Evolutionary conservation across 2,888 invertebrate species (phyloP).

Genomic region (Lepas anatifera): DNA sequence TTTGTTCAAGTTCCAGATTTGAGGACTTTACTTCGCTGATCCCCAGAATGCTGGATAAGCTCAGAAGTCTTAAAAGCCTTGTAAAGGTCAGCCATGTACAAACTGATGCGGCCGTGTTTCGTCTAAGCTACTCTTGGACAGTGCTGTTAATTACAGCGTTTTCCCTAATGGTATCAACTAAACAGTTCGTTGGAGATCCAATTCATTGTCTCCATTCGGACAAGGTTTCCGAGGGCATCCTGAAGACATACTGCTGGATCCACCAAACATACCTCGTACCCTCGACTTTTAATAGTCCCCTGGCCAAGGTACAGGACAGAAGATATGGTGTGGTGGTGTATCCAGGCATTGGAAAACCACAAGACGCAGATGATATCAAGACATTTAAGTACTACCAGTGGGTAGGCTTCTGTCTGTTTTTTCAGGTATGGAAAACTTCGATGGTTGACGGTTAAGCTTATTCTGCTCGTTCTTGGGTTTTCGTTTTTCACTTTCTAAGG

Average conservation of each 20-base stretch:
- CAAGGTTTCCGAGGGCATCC: constrained; percentile 69
- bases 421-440: constrained; percentile 81
- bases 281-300: constrained; percentile 51
- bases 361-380: constrained; percentile 30
- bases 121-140: constrained; percentile 80
- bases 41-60: constrained; percentile 85
- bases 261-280: constrained; percentile 84
- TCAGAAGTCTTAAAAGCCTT: constrained; percentile 86
- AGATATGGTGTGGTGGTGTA: constrained; percentile 55
- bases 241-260: constrained; percentile 93
- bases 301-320: constrained; percentile 49
- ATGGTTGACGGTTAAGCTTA: too few species aligned
- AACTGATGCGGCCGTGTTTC: constrained; percentile 79
- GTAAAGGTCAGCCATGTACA: constrained; percentile 82
- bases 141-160: constrained; percentile 79
- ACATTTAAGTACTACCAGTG: constrained; percentile 72
- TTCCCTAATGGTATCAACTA: constrained; percentile 76
- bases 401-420: constrained; percentile 94
- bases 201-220: constrained; percentile 90
- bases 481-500: too few species aligned
- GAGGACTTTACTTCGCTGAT: too few species aligned
- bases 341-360: constrained; percentile 55
- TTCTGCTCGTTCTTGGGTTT: too few species aligned
- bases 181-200: constrained; percentile 88
- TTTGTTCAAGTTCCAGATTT: too few species aligned